A percentile compares a stretch with the other conserved stretches of the same genome.
Evolutionary conservation across 2,888 invertebrate genomes (phyloP).

Genomic region (Sylvicola cinctus): DNA sequence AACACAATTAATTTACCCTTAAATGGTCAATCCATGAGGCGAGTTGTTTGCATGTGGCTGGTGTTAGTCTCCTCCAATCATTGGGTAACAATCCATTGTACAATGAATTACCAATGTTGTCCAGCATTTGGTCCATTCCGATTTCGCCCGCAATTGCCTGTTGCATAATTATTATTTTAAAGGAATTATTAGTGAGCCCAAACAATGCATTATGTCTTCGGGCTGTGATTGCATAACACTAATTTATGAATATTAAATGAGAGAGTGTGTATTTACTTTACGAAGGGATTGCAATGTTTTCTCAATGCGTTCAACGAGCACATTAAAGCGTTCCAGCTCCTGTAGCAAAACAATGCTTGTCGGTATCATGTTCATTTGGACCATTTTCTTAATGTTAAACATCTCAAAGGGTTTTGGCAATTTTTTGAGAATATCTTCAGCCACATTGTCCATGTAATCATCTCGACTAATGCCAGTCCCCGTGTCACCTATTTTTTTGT

Average conservation of each 20-base stretch:
- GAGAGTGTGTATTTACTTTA: conserved; percentile 23
- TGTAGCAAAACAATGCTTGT: conserved; percentile 73
- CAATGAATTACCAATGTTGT: conserved; percentile 60
- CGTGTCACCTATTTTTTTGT: conserved; percentile 34
- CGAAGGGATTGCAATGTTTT: conserved; percentile 48
- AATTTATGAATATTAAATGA: background rate
- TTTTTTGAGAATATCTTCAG: conserved; percentile 54
- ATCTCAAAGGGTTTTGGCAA: conserved; percentile 61
- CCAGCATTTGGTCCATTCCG: conserved; percentile 70
- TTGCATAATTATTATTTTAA: conserved; percentile 5
- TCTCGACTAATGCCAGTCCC: conserved; percentile 62
- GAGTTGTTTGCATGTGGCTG: conserved; percentile 66
- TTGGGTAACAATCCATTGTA: conserved; percentile 69
- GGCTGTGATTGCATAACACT: background rate
- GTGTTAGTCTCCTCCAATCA: conserved; percentile 63
- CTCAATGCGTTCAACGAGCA: conserved; percentile 46
- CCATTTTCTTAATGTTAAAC: conserved; percentile 57
- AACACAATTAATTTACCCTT: conserved; percentile 13
- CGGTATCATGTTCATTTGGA: conserved; percentile 61
- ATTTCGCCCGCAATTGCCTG: conserved; percentile 77
- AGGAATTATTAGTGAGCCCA: conserved; percentile 1
- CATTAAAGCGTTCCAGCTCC: conserved; percentile 75
- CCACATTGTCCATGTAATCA: conserved; percentile 62
- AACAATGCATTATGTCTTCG: conserved; percentile 1
- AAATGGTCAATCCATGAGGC: conserved; percentile 85